Evolutionary conservation across 1,140 invertebrate genomes (phyloP).

Genomic region (Solenopsis invicta): DNA sequence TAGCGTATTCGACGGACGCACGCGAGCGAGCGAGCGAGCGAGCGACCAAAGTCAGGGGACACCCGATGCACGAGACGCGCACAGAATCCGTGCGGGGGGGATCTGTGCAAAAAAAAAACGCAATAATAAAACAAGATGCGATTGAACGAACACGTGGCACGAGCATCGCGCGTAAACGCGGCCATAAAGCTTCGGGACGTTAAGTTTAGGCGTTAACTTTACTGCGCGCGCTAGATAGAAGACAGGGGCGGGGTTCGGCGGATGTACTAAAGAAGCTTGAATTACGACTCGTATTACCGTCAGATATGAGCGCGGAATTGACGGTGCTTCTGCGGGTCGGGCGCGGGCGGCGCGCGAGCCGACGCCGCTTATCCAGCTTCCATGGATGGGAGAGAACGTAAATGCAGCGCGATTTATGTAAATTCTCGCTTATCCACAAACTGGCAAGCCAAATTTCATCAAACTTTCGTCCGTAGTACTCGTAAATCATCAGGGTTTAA

Average conservation of each 20-base stretch:
- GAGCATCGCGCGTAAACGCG: conserved; percentile 42
- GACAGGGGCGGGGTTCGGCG: conserved; percentile 9
- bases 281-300: conserved; percentile 52
- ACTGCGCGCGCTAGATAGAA: conserved; percentile 25
- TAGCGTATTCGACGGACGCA: neutral
- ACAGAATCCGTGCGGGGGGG: conserved; percentile 5
- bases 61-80: conserved; percentile 9
- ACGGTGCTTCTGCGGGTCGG: neutral
- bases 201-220: conserved; percentile 53
- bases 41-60: neutral
- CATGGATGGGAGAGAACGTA: neutral
- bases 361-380: neutral
- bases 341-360: neutral
- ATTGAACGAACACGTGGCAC: conserved; percentile 20
- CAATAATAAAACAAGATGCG: neutral
- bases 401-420: conserved; percentile 25
- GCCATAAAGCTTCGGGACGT: conserved; percentile 17
- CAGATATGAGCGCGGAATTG: conserved; percentile 41
- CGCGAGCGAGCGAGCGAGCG: neutral
- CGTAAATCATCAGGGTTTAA: neutral
- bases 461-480: neutral
- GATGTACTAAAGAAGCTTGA: conserved; percentile 45
- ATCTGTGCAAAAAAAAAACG: neutral
- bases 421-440: conserved; percentile 29
- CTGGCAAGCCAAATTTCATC: conserved; percentile 5